phyloP scores from a whole-genome alignment of 2,888 invertebrate species.

The Temnothorax rugatulus region DNA sequence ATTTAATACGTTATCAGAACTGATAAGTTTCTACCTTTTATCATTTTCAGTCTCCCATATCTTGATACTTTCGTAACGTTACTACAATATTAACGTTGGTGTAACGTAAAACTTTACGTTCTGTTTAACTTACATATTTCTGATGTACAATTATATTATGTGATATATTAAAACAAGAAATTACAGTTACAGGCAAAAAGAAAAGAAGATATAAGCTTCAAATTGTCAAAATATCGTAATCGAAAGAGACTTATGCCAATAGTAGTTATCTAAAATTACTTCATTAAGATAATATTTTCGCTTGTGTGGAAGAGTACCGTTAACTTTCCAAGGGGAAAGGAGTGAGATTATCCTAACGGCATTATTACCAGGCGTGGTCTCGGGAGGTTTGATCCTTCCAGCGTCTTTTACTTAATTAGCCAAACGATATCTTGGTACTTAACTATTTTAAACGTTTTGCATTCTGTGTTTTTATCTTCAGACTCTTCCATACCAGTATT shows the following conservation, averaged over 20 bases:
- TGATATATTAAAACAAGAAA: background rate
- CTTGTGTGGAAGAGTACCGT: background rate
- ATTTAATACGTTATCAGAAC: background rate
- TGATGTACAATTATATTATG: background rate
- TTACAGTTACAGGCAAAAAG: background rate
- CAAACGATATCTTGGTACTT: background rate
- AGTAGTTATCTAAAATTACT: constrained; percentile 21
- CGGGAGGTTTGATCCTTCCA: constrained; percentile 16
- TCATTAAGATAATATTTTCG: constrained; percentile 52
- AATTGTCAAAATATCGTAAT: background rate
- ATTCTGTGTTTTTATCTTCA: background rate
- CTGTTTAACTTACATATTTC: background rate
- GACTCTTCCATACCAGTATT: background rate
- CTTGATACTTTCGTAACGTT: background rate
- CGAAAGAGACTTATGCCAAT: background rate
- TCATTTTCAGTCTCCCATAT: background rate
- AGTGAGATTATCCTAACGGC: constrained; percentile 51
- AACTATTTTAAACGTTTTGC: background rate
- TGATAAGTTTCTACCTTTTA: background rate
- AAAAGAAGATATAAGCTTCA: background rate
- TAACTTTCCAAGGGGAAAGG: constrained; percentile 41
- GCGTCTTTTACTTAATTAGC: constrained; percentile 38
- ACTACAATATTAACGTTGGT: background rate
- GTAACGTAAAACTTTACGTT: background rate
- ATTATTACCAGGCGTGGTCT: constrained; percentile 43